A percentile compares a stretch with the other conserved stretches of the same genome.
Conservation (phyloP, 2,888 invertebrate genomes). For the Sphecodes monilicornis region DNA sequence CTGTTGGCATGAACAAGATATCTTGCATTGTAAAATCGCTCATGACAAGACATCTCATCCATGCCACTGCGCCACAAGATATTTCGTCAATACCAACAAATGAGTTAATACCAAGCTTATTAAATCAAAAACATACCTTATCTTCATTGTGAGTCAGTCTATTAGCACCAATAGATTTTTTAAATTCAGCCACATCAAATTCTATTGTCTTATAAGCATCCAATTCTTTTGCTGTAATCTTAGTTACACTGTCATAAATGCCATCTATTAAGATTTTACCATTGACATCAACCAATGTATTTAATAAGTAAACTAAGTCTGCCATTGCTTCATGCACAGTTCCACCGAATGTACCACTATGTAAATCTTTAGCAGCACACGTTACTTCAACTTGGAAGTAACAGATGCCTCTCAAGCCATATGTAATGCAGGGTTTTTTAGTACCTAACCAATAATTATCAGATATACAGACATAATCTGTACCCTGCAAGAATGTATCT, state of each 20-base stretch:
- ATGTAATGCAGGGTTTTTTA: constrained; percentile 98
- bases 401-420: constrained; percentile 96
- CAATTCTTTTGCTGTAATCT: constrained; percentile 89
- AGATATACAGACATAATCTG: constrained; percentile 98
- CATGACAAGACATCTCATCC: neutral
- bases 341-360: constrained; percentile 98
- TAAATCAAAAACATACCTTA: constrained; percentile 85
- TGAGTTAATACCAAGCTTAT: neutral
- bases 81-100: neutral
- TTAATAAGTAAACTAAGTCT: constrained; percentile 94
- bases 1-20: no score
- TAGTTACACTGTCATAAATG: constrained; percentile 93
- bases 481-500: constrained; percentile 91
- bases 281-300: constrained; percentile 92
- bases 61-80: neutral
- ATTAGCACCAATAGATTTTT: constrained; percentile 89
- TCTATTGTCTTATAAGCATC: constrained; percentile 93
- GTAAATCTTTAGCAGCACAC: constrained; percentile 96
- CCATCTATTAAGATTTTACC: constrained; percentile 94
- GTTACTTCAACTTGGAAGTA: constrained; percentile 96
- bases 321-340: constrained; percentile 96
- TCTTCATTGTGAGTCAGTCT: constrained; percentile 91
- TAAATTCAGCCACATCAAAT: constrained; percentile 93
- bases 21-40: no score
- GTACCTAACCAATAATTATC: constrained; percentile 99